These are phyloP conservation scores for Protaetia brevitarsis DNA, from an alignment of 1,140 invertebrate species.

Conservation along the genomic window DNA sequence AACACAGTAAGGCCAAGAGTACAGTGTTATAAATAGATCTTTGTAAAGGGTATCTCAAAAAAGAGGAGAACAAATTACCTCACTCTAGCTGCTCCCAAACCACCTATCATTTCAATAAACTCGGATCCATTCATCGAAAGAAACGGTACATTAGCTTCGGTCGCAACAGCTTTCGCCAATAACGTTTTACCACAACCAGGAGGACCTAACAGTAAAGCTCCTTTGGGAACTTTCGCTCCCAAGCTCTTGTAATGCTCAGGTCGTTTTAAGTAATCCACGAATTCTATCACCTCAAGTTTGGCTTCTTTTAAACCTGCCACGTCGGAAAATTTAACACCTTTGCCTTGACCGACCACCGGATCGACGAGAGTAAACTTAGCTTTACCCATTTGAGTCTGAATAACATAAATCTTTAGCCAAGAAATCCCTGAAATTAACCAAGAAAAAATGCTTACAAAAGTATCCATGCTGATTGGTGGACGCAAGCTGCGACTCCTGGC, in stretches of 20 bases:
- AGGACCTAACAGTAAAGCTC: slow-evolving; percentile 49
- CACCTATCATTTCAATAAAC: slow-evolving; percentile 95
- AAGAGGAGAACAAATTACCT: slow-evolving; percentile 43
- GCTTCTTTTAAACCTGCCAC: slow-evolving; percentile 96
- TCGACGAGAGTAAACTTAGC: slow-evolving; percentile 93
- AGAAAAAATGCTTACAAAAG: slow-evolving; percentile 61
- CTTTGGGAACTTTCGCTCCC: slow-evolving; percentile 74
- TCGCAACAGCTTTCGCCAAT: slow-evolving; percentile 86
- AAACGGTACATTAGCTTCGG: slow-evolving; percentile 86
- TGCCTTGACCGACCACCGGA: slow-evolving; percentile 73
- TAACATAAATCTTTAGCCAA: slow-evolving; percentile 28
- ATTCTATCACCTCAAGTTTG: slow-evolving; percentile 97
- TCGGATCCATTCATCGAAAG: slow-evolving; percentile 91
- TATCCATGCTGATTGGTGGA: slow-evolving; percentile 68
- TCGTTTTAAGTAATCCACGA: slow-evolving; percentile 95
- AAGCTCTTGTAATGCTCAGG: slow-evolving; percentile 86
- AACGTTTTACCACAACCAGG: slow-evolving; percentile 91
- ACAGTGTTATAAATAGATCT: too few relatives aligned
- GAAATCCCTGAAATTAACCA: neutral
- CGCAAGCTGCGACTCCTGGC: slow-evolving; percentile 65
- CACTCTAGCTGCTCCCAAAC: slow-evolving; percentile 86
- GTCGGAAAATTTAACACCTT: slow-evolving; percentile 89
- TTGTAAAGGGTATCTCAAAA: neutral
- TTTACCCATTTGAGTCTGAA: slow-evolving; percentile 71
- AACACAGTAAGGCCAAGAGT: too few relatives aligned